phyloP scores from a whole-genome alignment of 2,797 vertebrate genomes.

The Bovichtus variegatus region DNA sequence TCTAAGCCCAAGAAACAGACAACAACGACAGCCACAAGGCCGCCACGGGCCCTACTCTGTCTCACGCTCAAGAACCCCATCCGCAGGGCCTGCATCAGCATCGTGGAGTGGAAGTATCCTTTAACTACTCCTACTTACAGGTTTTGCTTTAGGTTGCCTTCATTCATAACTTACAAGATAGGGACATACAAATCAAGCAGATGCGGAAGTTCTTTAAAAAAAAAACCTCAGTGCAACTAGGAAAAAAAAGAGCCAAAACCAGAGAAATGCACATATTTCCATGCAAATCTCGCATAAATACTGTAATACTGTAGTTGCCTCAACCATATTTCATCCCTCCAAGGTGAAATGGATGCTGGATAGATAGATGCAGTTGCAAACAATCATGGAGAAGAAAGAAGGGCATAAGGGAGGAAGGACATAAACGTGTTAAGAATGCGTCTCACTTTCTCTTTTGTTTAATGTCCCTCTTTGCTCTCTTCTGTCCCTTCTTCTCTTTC shows the following conservation, averaged over 20 bases:
- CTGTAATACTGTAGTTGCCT: neutral
- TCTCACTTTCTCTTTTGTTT: neutral
- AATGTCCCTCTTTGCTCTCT: neutral
- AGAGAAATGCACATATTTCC: neutral
- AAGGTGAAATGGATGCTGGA: neutral
- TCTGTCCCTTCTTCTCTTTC: neutral
- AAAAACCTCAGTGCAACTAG: neutral
- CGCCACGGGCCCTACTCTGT: constrained; percentile 95
- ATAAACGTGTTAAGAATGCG: constrained; percentile 15
- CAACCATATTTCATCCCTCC: neutral
- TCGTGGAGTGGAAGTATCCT: constrained; percentile 99
- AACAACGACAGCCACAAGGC: constrained; percentile 91
- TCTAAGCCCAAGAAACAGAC: constrained; percentile 97
- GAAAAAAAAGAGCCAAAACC: neutral
- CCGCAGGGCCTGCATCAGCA: constrained; percentile 97
- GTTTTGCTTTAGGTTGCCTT: neutral
- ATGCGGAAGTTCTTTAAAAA: neutral
- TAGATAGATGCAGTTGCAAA: neutral
- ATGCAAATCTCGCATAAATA: neutral
- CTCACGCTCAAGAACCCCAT: constrained; percentile 98
- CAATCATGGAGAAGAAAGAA: neutral
- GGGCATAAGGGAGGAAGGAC: neutral
- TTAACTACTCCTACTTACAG: no score
- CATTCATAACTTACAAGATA: neutral
- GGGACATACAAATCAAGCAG: neutral